Base-by-base conservation (phyloP, 2,888 invertebrate genomes). In the Norana najaformis region DNA sequence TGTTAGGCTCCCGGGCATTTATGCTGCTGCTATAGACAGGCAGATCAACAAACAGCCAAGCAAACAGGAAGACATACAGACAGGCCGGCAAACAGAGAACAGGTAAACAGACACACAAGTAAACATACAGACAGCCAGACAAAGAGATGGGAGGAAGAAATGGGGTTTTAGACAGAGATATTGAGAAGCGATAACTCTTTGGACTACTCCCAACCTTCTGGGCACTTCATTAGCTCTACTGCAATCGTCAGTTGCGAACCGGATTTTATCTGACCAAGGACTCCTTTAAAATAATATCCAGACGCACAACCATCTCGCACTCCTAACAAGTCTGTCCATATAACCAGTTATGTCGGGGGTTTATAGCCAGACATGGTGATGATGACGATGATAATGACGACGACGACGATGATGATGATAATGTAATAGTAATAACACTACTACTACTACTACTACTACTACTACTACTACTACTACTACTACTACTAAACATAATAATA, bases 381-480 rank as follows among this genome's bases (percentile, higher is more conserved):
- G 30, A 69, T 69, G 30, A 69, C 11, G 69, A 47, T 47, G 47
- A 69, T 69, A n/a, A 30, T 53, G 53, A 53, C 30, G 23, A 41
- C 2, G 18, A 18, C 3, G 36, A 89, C 39, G 82, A 37, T 35
- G 83, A 36, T 69, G 90, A 89, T 83, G 83, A 89, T 82, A 89
- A 89, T 83, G 89, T 83, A 83, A 82, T 89, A 83, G n/a, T 36
- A 39, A 89, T 36, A 83, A 89, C 37, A 47, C 37, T 37, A 41
- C 16, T 36, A 30, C 34, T 89, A 39, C 69, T 90, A 69, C 90
- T 90, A 34, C 53, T 89, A 69, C 53, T 90, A 34, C 69, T 37
- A 34, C 16, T 69, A 82, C 5, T 89, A 47, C 41, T 35, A 88
- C 34, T 47, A 88, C 41, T 47, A 47, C 30, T 88, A 41, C 41